phyloP scores from a whole-genome alignment of 2,888 invertebrate genomes.

The Dioctria rufipes region DNA sequence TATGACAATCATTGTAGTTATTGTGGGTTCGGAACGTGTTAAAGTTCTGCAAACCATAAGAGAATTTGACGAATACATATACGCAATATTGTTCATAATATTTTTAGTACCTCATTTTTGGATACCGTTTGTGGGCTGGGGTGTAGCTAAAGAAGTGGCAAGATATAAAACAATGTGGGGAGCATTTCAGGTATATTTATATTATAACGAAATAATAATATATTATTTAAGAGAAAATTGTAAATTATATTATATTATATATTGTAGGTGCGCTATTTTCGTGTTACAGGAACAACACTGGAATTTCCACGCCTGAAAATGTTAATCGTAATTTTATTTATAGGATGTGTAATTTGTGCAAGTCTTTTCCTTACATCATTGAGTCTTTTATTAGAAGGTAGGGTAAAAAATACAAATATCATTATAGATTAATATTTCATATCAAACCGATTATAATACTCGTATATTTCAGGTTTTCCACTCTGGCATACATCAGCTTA shows the following conservation, averaged over 20 bases:
- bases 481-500: constrained; percentile 75
- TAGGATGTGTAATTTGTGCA: constrained; percentile 76
- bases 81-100: constrained; percentile 75
- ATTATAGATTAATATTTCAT: too few species aligned
- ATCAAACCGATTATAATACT: too few species aligned
- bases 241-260: background rate
- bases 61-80: constrained; percentile 80
- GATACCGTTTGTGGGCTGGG: constrained; percentile 79
- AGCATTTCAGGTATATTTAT: constrained; percentile 75
- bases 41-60: constrained; percentile 75
- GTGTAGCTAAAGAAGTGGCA: constrained; percentile 79
- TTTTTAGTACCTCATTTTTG: constrained; percentile 55
- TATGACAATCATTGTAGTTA: constrained; percentile 74
- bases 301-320: constrained; percentile 77
- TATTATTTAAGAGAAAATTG: background rate
- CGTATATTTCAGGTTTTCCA: constrained; percentile 73
- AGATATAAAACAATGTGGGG: constrained; percentile 81
- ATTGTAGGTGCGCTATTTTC: constrained; percentile 73
- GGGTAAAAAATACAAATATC: background rate
- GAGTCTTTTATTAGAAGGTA: constrained; percentile 74
- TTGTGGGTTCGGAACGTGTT: constrained; percentile 77
- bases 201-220: background rate
- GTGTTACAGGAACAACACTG: constrained; percentile 75
- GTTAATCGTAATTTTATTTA: constrained; percentile 76
- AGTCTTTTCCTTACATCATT: constrained; percentile 76